Evolutionary conservation across 92 coral and sea anemone genomes (phyloP), one percentile per base, ranked within the genome.

Genomic region (Scolanthus callimorphus): DNA sequence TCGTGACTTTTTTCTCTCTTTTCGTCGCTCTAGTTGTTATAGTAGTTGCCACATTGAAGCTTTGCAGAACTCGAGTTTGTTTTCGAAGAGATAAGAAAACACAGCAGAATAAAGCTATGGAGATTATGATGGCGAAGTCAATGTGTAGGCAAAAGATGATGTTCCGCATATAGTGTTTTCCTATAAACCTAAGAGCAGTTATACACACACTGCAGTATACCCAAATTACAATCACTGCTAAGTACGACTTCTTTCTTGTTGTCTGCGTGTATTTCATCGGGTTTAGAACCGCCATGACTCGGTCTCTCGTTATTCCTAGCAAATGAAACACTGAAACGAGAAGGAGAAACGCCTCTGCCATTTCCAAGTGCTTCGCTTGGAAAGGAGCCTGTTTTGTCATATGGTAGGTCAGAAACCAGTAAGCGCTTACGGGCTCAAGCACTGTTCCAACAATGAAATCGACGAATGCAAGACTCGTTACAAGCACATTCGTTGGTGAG

Each of bases 351-450:
- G 82, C 90, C 12, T 76, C 76, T 4, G 71, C 85, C 52, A 71
- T 84, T 51, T 78, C 86, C 9, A 84, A 49, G 66, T 71, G 60
- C 25, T 62, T 78, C 3, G 73, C 27, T 4, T 55, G 9, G 55
- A 73, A 67, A 3, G 76, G 62, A 12, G 63, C 48, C 60, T 57
- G 46, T 34, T 47, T 71, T 10, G 39, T 27, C 17, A 27, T 43
- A 0, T 60, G 69, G 1, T 59, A 43, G 0, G 84, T 61, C 43
- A 73, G 60, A 41, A 26, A 73, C 61, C 67, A 84, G 53, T 52
- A 72, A 6, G 85, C 81, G 28, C 82, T 77, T 0, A 69, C 57
- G 0, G 90, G 90, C 61, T 84, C 90, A 46, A 84, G 59, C 23
- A 67, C 62, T 10, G 65, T n/a, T 1, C 90, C 90, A 0, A 84